A percentile compares a stretch with the other conserved stretches of the same genome.
Evolutionary conservation across 2,888 invertebrate species (phyloP).

Genomic region (Tortrix viridana): DNA sequence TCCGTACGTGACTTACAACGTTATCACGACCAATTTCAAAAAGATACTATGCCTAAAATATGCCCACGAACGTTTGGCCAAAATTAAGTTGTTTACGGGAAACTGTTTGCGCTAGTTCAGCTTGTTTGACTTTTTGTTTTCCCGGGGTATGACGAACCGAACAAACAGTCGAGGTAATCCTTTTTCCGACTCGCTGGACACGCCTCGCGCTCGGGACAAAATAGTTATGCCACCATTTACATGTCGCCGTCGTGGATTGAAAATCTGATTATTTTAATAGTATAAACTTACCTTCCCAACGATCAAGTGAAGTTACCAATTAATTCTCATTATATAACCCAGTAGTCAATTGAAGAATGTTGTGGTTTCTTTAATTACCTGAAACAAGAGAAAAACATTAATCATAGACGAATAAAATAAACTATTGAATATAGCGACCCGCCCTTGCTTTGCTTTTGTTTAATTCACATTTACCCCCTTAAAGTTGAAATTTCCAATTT

Average conservation of each 20-base stretch:
- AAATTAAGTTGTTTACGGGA: conserved; percentile 13
- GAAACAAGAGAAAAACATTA: conserved; percentile 11
- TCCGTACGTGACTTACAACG: no score
- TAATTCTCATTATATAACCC: not conserved
- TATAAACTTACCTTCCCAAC: no score
- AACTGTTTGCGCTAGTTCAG: conserved; percentile 18
- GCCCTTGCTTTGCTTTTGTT: no score
- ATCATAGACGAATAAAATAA: not conserved
- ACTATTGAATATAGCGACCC: no score
- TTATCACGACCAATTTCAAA: not conserved
- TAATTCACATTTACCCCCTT: no score
- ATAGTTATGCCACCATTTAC: conserved; percentile 12
- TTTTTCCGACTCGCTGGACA: conserved; percentile 28
- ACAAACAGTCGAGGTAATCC: conserved; percentile 32
- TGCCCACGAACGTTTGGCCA: not conserved
- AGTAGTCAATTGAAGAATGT: not conserved
- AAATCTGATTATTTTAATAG: no score
- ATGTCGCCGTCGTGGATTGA: no score
- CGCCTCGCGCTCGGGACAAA: conserved; percentile 15
- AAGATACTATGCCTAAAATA: not conserved
- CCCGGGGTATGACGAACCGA: conserved; percentile 14
- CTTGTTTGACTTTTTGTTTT: conserved; percentile 22
- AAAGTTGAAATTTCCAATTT: no score
- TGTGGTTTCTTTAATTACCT: conserved; percentile 2
- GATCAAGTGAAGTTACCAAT: no score